Base-by-base conservation (phyloP, 1,140 invertebrate species). In the Maniola jurtina region DNA sequence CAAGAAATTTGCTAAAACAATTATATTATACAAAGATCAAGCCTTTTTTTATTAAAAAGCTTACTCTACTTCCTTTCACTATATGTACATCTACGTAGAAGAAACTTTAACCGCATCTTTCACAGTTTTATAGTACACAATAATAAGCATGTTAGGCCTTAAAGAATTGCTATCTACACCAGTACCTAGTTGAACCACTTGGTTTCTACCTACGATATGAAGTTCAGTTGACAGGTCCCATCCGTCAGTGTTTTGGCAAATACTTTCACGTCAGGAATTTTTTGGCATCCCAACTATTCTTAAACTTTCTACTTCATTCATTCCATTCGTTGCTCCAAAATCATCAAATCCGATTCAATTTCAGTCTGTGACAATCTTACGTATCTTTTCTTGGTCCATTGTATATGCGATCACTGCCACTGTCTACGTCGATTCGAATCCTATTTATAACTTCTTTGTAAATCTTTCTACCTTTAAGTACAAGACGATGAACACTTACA, bases 181-280 rank as follows among this genome's bases (percentile, higher is more conserved):
- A 72, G 59, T 61, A 63, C 55, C 72, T 68, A 76, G 42, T 65
- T 57, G 54, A 70, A 73, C 61, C 66, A 55, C 62, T 68, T 73
- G 72, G 68, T 66, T 66, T 64, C 81, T 84, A 86, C 63, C 83
- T 88, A 88, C 76, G 86, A 89, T 89, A 89, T 88, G 87, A 87
- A 85, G 72, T 83, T 75, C 75, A 75, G 66, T 83, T 63, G 78
- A 84, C 79, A 83, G 83, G 85, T 88, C 84, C 83, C 83, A 62
- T 81, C 76, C 73, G 76, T 86, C 73, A 76, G 48, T 74, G 79
- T 82, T 45, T 88, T 88, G 85, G 83, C 84, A 82, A 77, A 67
- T 75, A 64, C 72, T 75, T 70, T 61, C 62, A 68, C 59, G 62
- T 75, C 73, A 78, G 73, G 67, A 65, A 74, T 73, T 58, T 64